Base-by-base conservation (phyloP, 92 coral and sea anemone genomes). In the Porites cylindrica region DNA sequence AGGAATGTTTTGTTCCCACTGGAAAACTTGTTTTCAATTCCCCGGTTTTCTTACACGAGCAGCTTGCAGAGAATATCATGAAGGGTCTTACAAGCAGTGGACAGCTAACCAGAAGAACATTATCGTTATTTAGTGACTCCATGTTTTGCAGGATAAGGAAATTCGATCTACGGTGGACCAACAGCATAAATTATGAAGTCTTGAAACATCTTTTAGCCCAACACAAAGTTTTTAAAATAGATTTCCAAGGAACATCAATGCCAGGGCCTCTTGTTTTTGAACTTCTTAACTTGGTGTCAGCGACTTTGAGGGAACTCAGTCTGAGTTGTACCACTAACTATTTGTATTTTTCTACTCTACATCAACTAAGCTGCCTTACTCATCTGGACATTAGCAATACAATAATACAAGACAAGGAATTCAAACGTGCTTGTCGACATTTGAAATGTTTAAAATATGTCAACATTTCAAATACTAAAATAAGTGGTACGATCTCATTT, bases 41-140 rank as follows among this genome's bases (percentile, higher is more conserved):
- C 58, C 93, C 95, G 3, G 84, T 90, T 3, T 89, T 89, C 32
- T 75, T 94, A 4, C 97, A 92, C 60, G 97, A 94, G 56, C 95
- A 92, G 38, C 93, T 94, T 1, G 91, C 97, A 10, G 95, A 92
- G 26, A 85, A 65, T 3, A 85, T 94, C 6, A 66, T 94, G 68
- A 88, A 88, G 17, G 81, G 60, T 52, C 82, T 94, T 16, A 82
- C 97, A 5, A 51, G 70, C 43, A 29, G 82, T 21, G 88, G 85
- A 68, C 92, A 80, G 32, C 93, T 94, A 8, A 86, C 85, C 21
- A 84, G 87, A 67, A 85, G 71, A 59, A 74, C 79, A 16, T 70
- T 86, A 78, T 89, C 93, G 11, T 64, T 94, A 68, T 94, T 94
- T 78, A 77, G 72, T 10, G 88, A 94, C 16, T 73, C 72, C 47